Conservation (phyloP, 2,797 vertebrate species). For the Coregonus sp. region DNA sequence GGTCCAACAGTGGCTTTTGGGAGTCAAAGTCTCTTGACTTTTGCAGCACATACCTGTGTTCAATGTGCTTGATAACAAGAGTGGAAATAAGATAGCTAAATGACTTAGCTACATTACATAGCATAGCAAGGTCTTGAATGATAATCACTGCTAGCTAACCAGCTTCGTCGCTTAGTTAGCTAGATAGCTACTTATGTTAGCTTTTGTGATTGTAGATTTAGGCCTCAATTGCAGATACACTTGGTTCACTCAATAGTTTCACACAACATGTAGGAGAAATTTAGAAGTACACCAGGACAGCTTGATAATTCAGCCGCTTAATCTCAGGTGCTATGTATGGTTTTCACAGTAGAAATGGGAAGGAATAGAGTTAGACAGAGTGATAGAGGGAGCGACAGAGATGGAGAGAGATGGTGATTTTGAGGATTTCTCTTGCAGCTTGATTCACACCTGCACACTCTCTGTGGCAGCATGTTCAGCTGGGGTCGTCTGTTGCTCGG, state of each 20-base stretch:
- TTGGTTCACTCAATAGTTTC: too few relatives aligned
- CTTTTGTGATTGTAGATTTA: too few relatives aligned
- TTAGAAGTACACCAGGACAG: too few relatives aligned
- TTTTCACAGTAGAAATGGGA: slow-evolving; percentile 4
- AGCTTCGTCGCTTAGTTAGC: background rate
- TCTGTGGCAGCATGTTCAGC: slow-evolving; percentile 80
- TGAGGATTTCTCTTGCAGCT: slow-evolving; percentile 77
- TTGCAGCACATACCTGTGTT: background rate
- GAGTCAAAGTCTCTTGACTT: slow-evolving; percentile 55
- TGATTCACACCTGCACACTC: slow-evolving; percentile 87
- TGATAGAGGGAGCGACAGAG: slow-evolving; percentile 45
- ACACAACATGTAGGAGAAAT: too few relatives aligned
- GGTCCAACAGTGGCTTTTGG: slow-evolving; percentile 61
- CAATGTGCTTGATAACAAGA: too few relatives aligned
- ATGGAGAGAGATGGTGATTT: slow-evolving; percentile 61
- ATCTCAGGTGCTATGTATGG: too few relatives aligned
- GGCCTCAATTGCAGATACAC: too few relatives aligned
- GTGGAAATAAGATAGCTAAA: background rate
- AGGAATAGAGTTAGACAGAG: slow-evolving; percentile 43
- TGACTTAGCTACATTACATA: background rate
- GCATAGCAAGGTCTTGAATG: background rate
- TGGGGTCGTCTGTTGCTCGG: slow-evolving; percentile 82
- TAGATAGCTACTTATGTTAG: too few relatives aligned
- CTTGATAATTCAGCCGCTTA: too few relatives aligned
- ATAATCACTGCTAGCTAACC: background rate